phyloP scores from a whole-genome alignment of 2,888 invertebrate species.

The Agrochola lota region DNA sequence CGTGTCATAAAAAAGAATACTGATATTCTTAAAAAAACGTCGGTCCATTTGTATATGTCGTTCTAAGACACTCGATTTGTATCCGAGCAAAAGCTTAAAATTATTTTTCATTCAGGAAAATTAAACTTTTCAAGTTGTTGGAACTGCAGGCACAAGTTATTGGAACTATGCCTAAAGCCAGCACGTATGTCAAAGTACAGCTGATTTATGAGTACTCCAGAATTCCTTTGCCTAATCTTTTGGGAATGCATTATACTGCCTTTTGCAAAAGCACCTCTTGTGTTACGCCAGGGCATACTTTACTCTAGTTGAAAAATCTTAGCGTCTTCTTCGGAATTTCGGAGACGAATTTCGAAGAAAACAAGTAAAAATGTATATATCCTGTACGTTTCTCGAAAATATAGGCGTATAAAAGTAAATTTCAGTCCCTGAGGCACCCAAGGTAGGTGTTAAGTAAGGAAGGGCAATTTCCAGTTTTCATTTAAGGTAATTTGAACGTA shows the following conservation, averaged over 20 bases:
- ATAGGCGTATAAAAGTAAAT: not conserved
- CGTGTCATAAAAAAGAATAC: no score
- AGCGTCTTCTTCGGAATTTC: not conserved
- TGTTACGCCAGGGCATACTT: not conserved
- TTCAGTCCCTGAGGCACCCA: not conserved
- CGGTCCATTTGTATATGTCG: not conserved
- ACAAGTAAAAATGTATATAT: not conserved
- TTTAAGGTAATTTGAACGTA: conserved; percentile 39
- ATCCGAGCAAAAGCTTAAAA: not conserved
- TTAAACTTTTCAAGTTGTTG: not conserved
- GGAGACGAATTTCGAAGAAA: no score
- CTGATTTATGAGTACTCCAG: conserved; percentile 8
- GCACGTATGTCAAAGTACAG: not conserved
- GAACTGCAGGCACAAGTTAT: not conserved
- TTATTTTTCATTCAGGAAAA: not conserved
- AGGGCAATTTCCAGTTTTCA: conserved; percentile 39
- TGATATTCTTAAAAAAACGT: not conserved
- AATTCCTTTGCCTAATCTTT: not conserved
- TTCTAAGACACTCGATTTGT: not conserved
- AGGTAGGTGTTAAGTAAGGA: conserved; percentile 19
- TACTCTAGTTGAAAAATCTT: not conserved
- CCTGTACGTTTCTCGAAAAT: not conserved
- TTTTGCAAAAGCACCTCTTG: not conserved
- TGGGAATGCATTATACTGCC: not conserved
- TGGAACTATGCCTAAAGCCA: conserved; percentile 22